These are phyloP conservation scores for Palaemon carinicauda DNA, from an alignment of 1,140 invertebrate species.

Conservation along the genomic window DNA sequence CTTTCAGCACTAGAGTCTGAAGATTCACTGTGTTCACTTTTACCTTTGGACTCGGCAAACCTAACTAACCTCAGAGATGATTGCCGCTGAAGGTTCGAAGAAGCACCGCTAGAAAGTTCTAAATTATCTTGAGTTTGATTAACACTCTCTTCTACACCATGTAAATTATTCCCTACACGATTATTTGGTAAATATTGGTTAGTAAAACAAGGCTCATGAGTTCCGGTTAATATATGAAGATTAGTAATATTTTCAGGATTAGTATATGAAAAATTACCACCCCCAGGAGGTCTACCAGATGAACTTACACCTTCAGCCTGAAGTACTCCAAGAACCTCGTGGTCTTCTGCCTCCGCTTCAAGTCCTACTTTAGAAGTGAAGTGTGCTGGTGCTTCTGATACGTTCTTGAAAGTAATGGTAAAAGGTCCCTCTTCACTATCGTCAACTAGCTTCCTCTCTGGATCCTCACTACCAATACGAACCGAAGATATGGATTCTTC, in stretches of 20 bases:
- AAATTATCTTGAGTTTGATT: slow-evolving; percentile 11
- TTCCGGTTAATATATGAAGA: slow-evolving; percentile 45
- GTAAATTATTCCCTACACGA: slow-evolving; percentile 19
- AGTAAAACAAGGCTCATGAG: slow-evolving; percentile 28
- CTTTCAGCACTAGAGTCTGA: slow-evolving; percentile 58
- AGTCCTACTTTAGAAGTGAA: slow-evolving; percentile 21
- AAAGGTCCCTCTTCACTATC: slow-evolving; percentile 53
- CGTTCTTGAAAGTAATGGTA: slow-evolving; percentile 59
- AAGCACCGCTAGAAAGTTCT: slow-evolving; percentile 25
- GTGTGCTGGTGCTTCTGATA: slow-evolving; percentile 36
- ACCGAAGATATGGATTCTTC: slow-evolving; percentile 29
- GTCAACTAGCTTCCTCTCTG: slow-evolving; percentile 21
- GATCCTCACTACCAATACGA: slow-evolving; percentile 19
- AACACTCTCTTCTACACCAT: slow-evolving; percentile 6
- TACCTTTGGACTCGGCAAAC: slow-evolving; percentile 48
- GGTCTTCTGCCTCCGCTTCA: slow-evolving; percentile 42
- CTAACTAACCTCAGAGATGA: slow-evolving; percentile 44
- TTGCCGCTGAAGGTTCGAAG: slow-evolving; percentile 26
- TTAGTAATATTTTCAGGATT: slow-evolving; percentile 50
- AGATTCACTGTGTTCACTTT: slow-evolving; percentile 54
- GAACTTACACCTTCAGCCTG: slow-evolving; percentile 47
- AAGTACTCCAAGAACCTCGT: slow-evolving; percentile 44
- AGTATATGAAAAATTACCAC: slow-evolving; percentile 40
- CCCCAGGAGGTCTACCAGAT: slow-evolving; percentile 46
- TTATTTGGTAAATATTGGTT: slow-evolving; percentile 26